phyloP scores from a whole-genome alignment of 2,113 vertebrate species.

The Trachemys scripta region DNA sequence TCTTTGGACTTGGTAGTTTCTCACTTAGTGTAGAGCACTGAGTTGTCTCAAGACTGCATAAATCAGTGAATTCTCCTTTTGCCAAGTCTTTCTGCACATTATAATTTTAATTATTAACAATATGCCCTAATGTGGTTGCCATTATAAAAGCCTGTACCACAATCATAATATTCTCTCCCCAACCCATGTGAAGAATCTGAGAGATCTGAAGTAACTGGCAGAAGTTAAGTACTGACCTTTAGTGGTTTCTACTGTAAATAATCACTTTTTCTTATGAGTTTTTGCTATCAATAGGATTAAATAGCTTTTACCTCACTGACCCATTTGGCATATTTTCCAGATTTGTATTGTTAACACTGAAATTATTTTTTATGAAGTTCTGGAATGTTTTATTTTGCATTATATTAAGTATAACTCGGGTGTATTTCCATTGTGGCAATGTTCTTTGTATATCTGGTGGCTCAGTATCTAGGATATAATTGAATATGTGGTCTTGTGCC shows the following conservation, averaged over 20 bases:
- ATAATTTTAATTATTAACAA: neutral
- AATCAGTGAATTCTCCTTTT: neutral
- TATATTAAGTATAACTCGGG: neutral
- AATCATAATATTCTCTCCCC: neutral
- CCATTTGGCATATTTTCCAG: accelerated
- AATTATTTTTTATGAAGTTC: neutral
- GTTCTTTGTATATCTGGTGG: neutral
- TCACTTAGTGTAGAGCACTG: neutral
- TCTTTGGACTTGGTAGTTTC: neutral
- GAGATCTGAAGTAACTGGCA: neutral
- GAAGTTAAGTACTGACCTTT: neutral
- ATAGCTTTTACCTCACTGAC: neutral
- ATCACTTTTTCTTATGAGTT: neutral
- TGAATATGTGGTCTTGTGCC: neutral
- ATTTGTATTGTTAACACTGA: neutral
- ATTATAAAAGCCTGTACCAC: neutral
- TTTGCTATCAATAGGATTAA: neutral
- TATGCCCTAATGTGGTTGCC: neutral
- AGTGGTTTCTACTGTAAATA: neutral
- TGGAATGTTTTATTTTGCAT: neutral
- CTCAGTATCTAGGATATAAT: neutral
- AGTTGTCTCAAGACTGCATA: neutral
- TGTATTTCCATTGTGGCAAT: neutral
- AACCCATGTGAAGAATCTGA: neutral
- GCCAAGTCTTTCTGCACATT: neutral